Evolutionary conservation across 2,113 vertebrate genomes (phyloP).

Genomic region (Phyllopteryx taeniolatus): DNA sequence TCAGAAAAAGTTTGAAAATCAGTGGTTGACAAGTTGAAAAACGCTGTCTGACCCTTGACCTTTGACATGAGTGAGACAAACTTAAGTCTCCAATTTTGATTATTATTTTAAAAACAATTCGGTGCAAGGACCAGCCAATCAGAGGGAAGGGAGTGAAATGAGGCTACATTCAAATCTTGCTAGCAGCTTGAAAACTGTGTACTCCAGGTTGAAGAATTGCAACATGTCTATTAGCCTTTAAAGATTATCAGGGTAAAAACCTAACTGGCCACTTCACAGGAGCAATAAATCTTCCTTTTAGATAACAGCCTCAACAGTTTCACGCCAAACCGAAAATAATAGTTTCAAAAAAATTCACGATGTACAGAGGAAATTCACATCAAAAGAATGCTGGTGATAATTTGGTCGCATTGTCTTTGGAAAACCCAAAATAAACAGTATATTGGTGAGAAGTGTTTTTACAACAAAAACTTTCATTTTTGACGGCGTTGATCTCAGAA

Average conservation of each 20-base stretch:
- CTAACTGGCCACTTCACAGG: background rate
- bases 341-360: conserved; percentile 2
- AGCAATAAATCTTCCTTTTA: background rate
- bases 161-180: too few species aligned
- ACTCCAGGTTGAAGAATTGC: background rate
- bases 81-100: background rate
- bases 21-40: background rate
- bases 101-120: too few species aligned
- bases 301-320: background rate
- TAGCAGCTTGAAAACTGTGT: too few species aligned
- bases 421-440: background rate
- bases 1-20: background rate
- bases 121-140: too few species aligned
- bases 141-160: too few species aligned
- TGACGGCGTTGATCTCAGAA: too few species aligned
- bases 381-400: background rate
- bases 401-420: background rate
- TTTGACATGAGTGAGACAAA: background rate
- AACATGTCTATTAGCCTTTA: background rate
- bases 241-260: background rate
- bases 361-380: background rate
- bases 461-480: background rate
- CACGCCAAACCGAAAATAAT: background rate
- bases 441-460: background rate
- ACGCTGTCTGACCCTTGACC: background rate